A percentile compares a stretch with the other conserved stretches of the same genome.
phyloP scores from a whole-genome alignment of 2,113 vertebrate genomes.

The Arothron firmamentum region DNA sequence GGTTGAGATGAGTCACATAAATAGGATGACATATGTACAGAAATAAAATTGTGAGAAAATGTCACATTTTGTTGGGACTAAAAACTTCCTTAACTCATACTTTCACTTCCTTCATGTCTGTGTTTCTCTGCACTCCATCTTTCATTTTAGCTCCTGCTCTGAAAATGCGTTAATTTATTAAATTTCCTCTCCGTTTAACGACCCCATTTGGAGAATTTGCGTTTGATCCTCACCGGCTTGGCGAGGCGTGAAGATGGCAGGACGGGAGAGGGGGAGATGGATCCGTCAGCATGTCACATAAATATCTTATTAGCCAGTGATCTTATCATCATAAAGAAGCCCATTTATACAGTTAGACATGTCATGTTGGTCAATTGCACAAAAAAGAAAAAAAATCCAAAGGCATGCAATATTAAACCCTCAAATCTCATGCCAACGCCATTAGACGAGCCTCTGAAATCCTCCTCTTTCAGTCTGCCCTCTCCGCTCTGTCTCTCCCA shows the following conservation, averaged over 20 bases:
- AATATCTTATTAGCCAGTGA: constrained; percentile 96
- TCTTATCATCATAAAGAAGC: constrained; percentile 90
- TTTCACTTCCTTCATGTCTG: not conserved
- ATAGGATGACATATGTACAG: constrained; percentile 7
- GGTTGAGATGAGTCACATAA: constrained; percentile 1
- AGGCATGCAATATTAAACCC: constrained; percentile 74
- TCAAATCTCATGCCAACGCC: constrained; percentile 72
- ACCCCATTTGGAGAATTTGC: constrained; percentile 77
- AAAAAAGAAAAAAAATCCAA: constrained; percentile 71
- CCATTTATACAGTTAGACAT: constrained; percentile 88
- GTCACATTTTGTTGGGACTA: constrained; percentile 48
- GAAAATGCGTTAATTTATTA: constrained; percentile 70
- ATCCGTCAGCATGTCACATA: constrained; percentile 92
- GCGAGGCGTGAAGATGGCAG: constrained; percentile 68
- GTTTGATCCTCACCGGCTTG: constrained; percentile 72
- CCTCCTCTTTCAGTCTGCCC: constrained; percentile 37
- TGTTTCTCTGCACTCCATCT: constrained; percentile 23
- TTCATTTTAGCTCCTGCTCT: constrained; percentile 45
- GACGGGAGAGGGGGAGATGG: constrained; percentile 63
- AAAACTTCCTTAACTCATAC: constrained; percentile 28
- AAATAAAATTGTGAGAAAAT: not conserved
- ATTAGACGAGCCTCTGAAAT: constrained; percentile 71
- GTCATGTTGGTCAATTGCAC: constrained; percentile 83
- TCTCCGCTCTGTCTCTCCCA: constrained; percentile 20
- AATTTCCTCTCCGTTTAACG: constrained; percentile 75